Percentiles rank a stretch among this genome's conserved stretches.
Evolutionary conservation across 2,113 vertebrate species (phyloP).

Genomic region (Podilymbus podiceps): DNA sequence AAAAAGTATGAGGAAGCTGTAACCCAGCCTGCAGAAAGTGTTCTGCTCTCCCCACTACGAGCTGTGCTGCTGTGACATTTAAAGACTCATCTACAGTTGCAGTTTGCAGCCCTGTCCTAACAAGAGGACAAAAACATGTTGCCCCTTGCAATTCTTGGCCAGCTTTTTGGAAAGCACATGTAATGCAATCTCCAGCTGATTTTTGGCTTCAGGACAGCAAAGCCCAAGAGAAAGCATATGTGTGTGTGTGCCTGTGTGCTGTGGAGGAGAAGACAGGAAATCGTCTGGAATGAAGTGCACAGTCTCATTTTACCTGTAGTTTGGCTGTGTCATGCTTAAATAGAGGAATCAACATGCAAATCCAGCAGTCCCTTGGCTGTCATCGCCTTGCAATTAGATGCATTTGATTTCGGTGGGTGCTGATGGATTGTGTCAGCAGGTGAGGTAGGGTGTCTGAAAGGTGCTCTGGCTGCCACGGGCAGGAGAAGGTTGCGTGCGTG

Average conservation of each 20-base stretch:
- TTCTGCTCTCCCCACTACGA: background rate
- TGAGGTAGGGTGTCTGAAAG: conserved; percentile 73
- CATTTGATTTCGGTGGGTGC: conserved; percentile 73
- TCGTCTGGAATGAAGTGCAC: background rate
- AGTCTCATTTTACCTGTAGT: conserved; percentile 11
- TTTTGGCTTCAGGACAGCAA: conserved; percentile 14
- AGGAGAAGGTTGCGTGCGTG: background rate
- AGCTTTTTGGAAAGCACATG: background rate
- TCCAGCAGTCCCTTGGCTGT: conserved; percentile 69
- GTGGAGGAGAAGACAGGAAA: background rate
- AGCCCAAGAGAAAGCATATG: background rate
- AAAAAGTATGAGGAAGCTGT: background rate
- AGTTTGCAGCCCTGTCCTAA: background rate
- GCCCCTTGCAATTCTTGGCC: background rate
- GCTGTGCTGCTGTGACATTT: background rate
- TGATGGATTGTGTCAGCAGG: conserved; percentile 75
- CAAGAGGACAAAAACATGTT: background rate
- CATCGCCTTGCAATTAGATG: conserved; percentile 81
- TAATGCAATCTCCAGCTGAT: background rate
- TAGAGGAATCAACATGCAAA: conserved; percentile 50
- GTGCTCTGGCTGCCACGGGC: conserved; percentile 27
- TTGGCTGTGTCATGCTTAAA: background rate
- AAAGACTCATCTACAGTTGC: background rate
- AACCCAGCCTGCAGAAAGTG: background rate
- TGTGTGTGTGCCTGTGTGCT: background rate